These are phyloP conservation scores for Incurvaria masculella DNA, from an alignment of 2,888 invertebrate species.

Conservation along the genomic window DNA sequence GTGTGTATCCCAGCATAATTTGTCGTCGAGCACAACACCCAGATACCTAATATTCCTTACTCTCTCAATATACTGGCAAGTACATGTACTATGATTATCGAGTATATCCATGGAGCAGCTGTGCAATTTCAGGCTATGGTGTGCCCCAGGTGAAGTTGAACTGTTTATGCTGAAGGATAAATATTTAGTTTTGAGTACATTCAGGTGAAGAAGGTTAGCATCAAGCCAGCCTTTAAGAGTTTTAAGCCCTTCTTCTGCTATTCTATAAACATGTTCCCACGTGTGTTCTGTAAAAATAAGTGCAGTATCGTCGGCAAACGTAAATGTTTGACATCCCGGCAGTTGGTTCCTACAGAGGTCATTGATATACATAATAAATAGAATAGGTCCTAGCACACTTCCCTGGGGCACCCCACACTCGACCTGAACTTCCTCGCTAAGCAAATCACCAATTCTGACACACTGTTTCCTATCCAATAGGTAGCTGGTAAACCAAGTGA, in stretches of 20 bases:
- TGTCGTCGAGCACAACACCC: neutral
- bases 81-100: neutral
- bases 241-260: neutral
- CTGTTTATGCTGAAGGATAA: neutral
- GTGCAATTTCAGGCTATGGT: neutral
- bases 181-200: neutral
- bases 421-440: too few species aligned
- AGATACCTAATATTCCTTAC: neutral
- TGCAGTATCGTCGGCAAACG: neutral
- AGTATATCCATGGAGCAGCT: neutral
- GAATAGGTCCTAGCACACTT: neutral
- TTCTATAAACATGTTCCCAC: neutral
- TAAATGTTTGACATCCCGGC: neutral
- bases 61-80: neutral
- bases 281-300: neutral
- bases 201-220: neutral
- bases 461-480: too few species aligned
- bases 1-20: neutral
- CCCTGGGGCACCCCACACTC: neutral
- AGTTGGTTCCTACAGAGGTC: neutral
- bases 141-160: too few species aligned
- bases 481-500: conserved; percentile 1
- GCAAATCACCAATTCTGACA: too few species aligned
- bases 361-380: neutral
- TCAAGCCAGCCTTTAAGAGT: neutral